These are phyloP conservation scores for Caprella mutica DNA, from an alignment of 2,888 invertebrate species.

Conservation along the genomic window DNA sequence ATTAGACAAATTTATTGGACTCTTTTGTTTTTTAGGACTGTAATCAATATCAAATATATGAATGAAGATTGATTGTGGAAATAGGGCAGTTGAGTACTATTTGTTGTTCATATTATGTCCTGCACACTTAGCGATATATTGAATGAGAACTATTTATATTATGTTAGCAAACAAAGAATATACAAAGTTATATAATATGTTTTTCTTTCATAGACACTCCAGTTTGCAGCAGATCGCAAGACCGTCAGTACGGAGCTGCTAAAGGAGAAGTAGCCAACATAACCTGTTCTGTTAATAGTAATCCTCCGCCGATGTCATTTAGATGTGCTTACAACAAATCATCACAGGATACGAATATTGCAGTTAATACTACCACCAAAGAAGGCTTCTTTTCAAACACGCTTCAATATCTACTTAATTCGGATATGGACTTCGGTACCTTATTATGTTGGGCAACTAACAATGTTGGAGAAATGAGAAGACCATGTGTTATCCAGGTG, in stretches of 20 bases:
- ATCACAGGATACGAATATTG: too few relatives aligned
- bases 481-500: constrained; percentile 1
- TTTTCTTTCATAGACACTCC: not conserved
- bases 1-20: too few relatives aligned
- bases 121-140: too few relatives aligned
- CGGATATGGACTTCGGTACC: not conserved
- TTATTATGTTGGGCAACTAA: constrained; percentile 5
- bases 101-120: too few relatives aligned
- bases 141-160: too few relatives aligned
- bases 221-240: not conserved
- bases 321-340: constrained; percentile 7
- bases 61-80: too few relatives aligned
- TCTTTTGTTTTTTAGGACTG: too few relatives aligned
- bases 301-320: constrained; percentile 3
- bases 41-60: too few relatives aligned
- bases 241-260: not conserved
- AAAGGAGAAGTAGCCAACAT: not conserved
- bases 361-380: too few relatives aligned
- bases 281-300: not conserved
- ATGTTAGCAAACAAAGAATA: too few relatives aligned
- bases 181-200: too few relatives aligned
- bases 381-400: constrained; percentile 3
- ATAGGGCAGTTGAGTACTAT: too few relatives aligned
- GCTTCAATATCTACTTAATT: not conserved
- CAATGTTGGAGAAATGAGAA: constrained; percentile 5